These are phyloP conservation scores for Hiodon alosoides DNA, from an alignment of 2,113 vertebrate genomes.

Conservation along the genomic window DNA sequence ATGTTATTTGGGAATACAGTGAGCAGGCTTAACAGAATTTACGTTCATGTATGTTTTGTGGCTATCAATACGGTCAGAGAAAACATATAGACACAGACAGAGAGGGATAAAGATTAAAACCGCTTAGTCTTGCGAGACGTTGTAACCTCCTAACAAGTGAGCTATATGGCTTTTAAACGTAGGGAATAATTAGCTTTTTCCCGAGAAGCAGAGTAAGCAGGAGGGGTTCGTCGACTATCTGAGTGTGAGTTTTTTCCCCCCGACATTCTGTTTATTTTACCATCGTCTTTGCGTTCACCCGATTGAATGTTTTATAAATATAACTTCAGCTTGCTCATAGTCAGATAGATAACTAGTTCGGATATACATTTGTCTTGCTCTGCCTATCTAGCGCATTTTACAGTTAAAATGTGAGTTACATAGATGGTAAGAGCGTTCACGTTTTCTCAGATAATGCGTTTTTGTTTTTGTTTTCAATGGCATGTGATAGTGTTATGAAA, in stretches of 20 bases:
- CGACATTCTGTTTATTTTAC: not conserved
- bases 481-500: too few relatives aligned
- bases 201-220: conserved; percentile 7
- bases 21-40: conserved; percentile 21
- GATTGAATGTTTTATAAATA: too few relatives aligned
- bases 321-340: too few relatives aligned
- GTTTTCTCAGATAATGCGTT: too few relatives aligned
- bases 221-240: conserved; percentile 3
- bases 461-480: too few relatives aligned
- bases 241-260: conserved; percentile 13
- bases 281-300: too few relatives aligned
- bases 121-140: too few relatives aligned
- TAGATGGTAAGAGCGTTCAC: too few relatives aligned
- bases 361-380: not conserved
- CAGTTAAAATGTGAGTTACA: too few relatives aligned
- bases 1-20: not conserved
- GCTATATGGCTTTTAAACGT: too few relatives aligned
- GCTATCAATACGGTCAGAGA: not conserved
- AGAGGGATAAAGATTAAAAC: conserved; percentile 1
- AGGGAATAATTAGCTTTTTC: not conserved
- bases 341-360: not conserved
- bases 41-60: conserved; percentile 2
- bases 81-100: conserved; percentile 2
- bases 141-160: too few relatives aligned
- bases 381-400: not conserved